A percentile compares a stretch with the other conserved stretches of the same genome.
These are phyloP conservation scores for Sebastes oblongus DNA, from an alignment of 2,797 vertebrate genomes.

Conservation along the genomic window DNA sequence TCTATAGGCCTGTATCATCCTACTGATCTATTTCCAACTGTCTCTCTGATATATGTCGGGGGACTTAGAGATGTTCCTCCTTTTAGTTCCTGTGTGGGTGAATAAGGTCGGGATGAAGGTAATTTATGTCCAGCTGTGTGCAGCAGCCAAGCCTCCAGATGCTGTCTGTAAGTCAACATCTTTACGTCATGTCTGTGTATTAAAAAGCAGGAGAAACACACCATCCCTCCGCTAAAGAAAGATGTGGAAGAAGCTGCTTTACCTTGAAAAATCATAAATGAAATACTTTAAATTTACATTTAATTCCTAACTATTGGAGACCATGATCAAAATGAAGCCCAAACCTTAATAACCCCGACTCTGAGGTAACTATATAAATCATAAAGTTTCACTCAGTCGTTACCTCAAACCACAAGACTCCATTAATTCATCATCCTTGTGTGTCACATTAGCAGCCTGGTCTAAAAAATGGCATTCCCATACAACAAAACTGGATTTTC, in stretches of 20 bases:
- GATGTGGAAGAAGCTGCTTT: not conserved
- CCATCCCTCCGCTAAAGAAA: not conserved
- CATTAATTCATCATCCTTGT: not conserved
- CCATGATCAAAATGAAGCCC: not conserved
- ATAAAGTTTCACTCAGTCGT: not conserved
- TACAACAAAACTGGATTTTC: too few species aligned
- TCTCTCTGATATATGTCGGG: not conserved
- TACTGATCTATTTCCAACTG: not conserved
- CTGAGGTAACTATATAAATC: not conserved
- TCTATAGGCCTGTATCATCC: not conserved
- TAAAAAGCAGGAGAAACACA: not conserved
- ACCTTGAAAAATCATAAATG: not conserved
- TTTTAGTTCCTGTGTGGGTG: constrained; percentile 9
- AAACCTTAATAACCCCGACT: not conserved
- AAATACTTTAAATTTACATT: not conserved
- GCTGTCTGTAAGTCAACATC: not conserved
- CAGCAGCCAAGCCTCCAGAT: constrained; percentile 17
- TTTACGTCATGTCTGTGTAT: not conserved
- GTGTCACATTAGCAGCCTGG: too few species aligned
- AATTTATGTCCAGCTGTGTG: constrained; percentile 4
- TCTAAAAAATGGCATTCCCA: too few species aligned
- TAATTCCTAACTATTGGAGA: not conserved
- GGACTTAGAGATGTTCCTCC: not conserved
- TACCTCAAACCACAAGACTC: not conserved
- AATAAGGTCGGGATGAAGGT: not conserved